Evolutionary conservation across 2,113 vertebrate genomes (phyloP), one percentile per base, ranked within the genome.

Genomic region (Bucco capensis): DNA sequence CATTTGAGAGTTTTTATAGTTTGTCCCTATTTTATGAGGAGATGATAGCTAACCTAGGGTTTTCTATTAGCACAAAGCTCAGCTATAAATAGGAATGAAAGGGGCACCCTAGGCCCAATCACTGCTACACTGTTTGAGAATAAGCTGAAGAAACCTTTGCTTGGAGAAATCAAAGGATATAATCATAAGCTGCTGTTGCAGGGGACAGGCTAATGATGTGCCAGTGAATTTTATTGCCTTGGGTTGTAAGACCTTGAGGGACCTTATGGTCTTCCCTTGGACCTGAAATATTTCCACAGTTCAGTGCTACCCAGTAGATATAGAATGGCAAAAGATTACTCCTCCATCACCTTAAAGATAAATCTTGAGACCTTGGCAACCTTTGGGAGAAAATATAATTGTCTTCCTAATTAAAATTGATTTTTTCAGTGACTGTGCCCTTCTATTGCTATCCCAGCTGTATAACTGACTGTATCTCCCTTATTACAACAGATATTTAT

Each of bases 321-420:
- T 6, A 81, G 89, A 92, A 87, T 81, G 87, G 60, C 53, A 75
- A 93, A 96, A 92, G 91, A 96, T 94, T 96, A 82, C 88, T 90
- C 82, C 94, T 95, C 74, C 77, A 78, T 95, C 95, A 96, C 92
- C 94, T 95, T 93, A 90, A 83, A 95, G 90, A 97, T 97, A 97
- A 97, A 97, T 96, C 94, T 87, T 88, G 77, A 92, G 94, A 95
- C 95, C 77, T 70, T 96, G 94, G 94, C 83, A 94, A 97, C 88
- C 90, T 95, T 95, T 96, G 94, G 89, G 91, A 90, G 87, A 91
- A 95, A 96, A 95, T 91, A 97, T 97, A 97, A 96, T 97, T 96
- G 95, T 96, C 94, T 96, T 96, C 92, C 96, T 97, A 97, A 97
- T 96, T 97, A 97, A 96, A 96, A 96, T 97, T 96, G 96, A 97